Evolutionary conservation across 2,888 invertebrate genomes (phyloP), one percentile per base, ranked within the genome.

Genomic region (Celastrina argiolus): DNA sequence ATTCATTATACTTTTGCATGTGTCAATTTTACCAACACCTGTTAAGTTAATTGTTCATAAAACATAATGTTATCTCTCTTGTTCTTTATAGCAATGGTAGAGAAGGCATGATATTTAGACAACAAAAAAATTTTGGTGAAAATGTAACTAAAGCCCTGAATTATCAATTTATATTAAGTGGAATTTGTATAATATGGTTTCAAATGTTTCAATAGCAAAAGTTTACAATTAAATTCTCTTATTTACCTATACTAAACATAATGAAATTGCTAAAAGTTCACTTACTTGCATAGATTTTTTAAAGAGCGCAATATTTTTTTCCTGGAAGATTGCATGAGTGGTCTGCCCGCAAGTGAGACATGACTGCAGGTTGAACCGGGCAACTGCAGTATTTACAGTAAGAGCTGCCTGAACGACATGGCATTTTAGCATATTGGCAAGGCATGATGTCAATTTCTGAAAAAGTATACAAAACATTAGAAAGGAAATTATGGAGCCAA

Each of bases 281-380:
- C 68, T 72, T 51, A 94, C 94, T 85, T 93, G 84, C 77, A 92
- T 83, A 74, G 92, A 86, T 76, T 92, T 87, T 76, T 90, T 89
- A 71, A 94, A 86, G 70, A 94, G 84, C 66, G 93, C 89, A 72
- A 92, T 87, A 70, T 77, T 80, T 74, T 89, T 91, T 73, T 93
- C 93, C 74, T 91, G 88, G 71, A 92, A 89, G 56, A 93, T 82
- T 63, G 94, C 94, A 82, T 95, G 94, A 16, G 94, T 94, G 72
- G 91, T 88, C 71, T 92, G 88, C 56, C 89, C 91, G 82, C 95
- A 95, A 74, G 94, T 94, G 67, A 94, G 84, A 82, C 95, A 95
- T 63, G 91, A 91, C 78, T 93, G 91, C 68, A 94, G 76, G 36
- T 85, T 88, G 94, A 94, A 94, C 68, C 89, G 87, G 64, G 93